Base-by-base conservation (phyloP, 2,113 vertebrate species). In the Rallus limicola region DNA sequence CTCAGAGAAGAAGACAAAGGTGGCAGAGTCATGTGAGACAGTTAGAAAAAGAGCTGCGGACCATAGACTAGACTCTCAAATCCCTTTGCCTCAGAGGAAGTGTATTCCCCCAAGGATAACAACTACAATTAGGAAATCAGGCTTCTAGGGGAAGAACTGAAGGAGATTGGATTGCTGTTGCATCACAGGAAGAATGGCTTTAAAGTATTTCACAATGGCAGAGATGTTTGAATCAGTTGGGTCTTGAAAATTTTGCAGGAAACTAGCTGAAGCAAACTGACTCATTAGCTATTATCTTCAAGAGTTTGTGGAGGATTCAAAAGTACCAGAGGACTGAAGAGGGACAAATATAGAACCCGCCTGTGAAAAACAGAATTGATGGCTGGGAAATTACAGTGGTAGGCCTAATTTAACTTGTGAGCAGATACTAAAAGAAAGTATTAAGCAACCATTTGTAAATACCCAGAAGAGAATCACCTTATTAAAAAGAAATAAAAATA, bases 51-150 rank as follows among this genome's bases (percentile, higher is more conserved):
- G 99, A 99, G 96, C 98, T 99, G 92, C 98, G 98, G 97, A 98
- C 99, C 95, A 99, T 99, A 99, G 99, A 99, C 97, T 99, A 99
- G 98, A 98, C 98, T 97, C 97, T 99, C 98, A 99, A 99, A 98
- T 99, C 99, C 97, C 98, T 99, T 99, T 98, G 99, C 98, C 97
- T 98, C 98, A 97, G 99, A 99, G 97, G 99, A 99, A 98, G 98
- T 99, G 99, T 28, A 53, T 53, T 53, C 52, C 52, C 25, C 25
- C 52, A 53, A 53, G 52, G 52, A 53, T 26, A 25, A 28, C 52
- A 53, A 28, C 25, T 53, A 26, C 14, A 26, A 53, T 14, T 25
- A 53, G 25, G 52, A 28, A 53, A 53, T 53, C 52, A 28, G 26
- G 52, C 26, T 53, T 53, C 14, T 53, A 28, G 26, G 25, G 25